These are phyloP conservation scores for Thaleichthys pacificus DNA, from an alignment of 2,797 vertebrate species.

Conservation along the genomic window DNA sequence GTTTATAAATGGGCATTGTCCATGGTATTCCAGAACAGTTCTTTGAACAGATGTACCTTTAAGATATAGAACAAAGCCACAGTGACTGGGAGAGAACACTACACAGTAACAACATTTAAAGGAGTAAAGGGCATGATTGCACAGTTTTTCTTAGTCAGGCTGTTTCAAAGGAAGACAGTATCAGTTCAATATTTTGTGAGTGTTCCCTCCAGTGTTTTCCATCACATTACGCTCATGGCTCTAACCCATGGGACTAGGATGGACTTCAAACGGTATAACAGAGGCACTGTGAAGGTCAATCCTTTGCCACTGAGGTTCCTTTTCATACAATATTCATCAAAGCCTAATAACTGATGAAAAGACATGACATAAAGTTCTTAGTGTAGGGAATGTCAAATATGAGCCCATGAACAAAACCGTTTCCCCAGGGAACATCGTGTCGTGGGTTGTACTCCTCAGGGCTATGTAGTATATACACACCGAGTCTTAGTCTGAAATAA, in stretches of 20 bases:
- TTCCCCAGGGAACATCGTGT: slow-evolving; percentile 29
- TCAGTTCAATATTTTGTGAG: slow-evolving; percentile 64
- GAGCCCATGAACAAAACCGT: slow-evolving; percentile 53
- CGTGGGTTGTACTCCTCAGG: slow-evolving; percentile 14
- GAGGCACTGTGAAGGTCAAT: slow-evolving; percentile 70
- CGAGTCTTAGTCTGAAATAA: background rate
- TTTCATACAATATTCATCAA: slow-evolving; percentile 77
- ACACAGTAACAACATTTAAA: slow-evolving; percentile 60
- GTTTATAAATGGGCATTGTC: background rate
- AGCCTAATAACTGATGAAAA: slow-evolving; percentile 72
- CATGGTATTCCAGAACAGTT: background rate
- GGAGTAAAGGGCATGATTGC: slow-evolving; percentile 69
- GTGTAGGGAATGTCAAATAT: slow-evolving; percentile 59
- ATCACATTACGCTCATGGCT: background rate
- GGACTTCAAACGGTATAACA: slow-evolving; percentile 60
- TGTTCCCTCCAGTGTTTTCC: background rate
- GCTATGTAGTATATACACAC: background rate
- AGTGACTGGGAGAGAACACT: slow-evolving; percentile 54
- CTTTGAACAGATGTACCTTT: slow-evolving; percentile 69
- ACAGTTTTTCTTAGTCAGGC: slow-evolving; percentile 51
- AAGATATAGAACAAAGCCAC: slow-evolving; percentile 51
- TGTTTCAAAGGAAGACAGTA: slow-evolving; percentile 63
- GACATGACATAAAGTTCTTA: slow-evolving; percentile 58
- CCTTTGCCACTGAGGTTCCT: slow-evolving; percentile 58
- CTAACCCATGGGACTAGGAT: slow-evolving; percentile 61